Percentiles rank a stretch among this genome's conserved stretches.
Evolutionary conservation across 2,113 vertebrate species (phyloP).

Genomic region (Morone saxatilis): DNA sequence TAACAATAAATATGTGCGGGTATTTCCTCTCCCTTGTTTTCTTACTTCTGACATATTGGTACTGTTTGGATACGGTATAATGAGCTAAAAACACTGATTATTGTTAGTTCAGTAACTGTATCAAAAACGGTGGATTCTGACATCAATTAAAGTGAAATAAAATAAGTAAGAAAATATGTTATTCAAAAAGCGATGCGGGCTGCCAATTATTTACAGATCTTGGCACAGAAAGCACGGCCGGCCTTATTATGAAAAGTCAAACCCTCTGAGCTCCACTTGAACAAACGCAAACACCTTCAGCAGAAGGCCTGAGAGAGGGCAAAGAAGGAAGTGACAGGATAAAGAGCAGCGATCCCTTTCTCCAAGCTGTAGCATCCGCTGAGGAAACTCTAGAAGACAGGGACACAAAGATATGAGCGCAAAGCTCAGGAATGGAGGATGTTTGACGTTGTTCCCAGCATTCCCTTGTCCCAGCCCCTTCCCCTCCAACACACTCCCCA

Average conservation of each 20-base stretch:
- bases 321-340: slow-evolving; percentile 64
- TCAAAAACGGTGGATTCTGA: not conserved
- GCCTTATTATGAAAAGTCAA: not conserved
- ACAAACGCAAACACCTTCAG: slow-evolving; percentile 41
- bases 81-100: not conserved
- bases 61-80: not conserved
- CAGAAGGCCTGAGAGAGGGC: slow-evolving; percentile 34
- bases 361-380: slow-evolving; percentile 71
- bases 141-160: not conserved
- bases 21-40: not conserved
- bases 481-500: slow-evolving; percentile 67
- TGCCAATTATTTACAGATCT: not conserved
- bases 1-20: not conserved
- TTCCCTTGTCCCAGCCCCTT: slow-evolving; percentile 63
- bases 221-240: not conserved
- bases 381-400: slow-evolving; percentile 82
- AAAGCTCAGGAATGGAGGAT: slow-evolving; percentile 86
- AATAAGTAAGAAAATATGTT: not conserved
- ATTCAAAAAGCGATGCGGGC: not conserved
- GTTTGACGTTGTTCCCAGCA: slow-evolving; percentile 83
- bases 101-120: not conserved
- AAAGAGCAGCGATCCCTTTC: slow-evolving; percentile 70
- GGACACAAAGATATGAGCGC: slow-evolving; percentile 81
- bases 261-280: slow-evolving; percentile 2
- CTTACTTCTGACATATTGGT: not conserved